Evolutionary conservation across 2,113 vertebrate genomes (phyloP).

Genomic region (Semnornis frantzii): DNA sequence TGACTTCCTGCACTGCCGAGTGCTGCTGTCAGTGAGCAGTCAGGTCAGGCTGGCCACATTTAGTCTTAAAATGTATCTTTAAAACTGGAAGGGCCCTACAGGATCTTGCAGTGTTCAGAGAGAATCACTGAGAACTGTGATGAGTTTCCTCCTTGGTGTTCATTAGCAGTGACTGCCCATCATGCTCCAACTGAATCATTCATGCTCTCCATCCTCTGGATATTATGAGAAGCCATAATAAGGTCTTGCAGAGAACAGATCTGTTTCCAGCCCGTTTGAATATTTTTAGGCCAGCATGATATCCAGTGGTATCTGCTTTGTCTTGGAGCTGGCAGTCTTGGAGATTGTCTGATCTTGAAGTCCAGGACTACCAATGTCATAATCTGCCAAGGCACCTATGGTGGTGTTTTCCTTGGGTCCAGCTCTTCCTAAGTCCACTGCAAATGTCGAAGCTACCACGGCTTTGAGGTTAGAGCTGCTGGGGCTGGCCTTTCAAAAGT

Average conservation of each 20-base stretch:
- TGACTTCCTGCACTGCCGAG: neutral
- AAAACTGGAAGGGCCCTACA: neutral
- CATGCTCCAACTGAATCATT: slow-evolving; percentile 41
- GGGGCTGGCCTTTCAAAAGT: neutral
- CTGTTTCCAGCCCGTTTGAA: neutral
- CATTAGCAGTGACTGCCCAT: neutral
- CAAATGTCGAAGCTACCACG: neutral
- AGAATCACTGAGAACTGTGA: neutral
- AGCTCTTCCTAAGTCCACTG: neutral
- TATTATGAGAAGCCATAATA: slow-evolving; percentile 39
- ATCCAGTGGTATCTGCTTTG: neutral
- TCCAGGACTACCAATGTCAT: neutral
- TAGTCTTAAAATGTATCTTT: neutral
- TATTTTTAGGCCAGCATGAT: slow-evolving; percentile 20
- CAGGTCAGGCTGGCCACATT: neutral
- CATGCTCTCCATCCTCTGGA: neutral
- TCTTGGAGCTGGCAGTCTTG: neutral
- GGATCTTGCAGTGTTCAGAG: neutral
- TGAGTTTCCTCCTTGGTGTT: neutral
- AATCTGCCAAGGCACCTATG: neutral
- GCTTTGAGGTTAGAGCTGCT: neutral
- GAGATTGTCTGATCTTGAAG: neutral
- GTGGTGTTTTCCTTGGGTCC: neutral
- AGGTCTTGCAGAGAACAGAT: neutral
- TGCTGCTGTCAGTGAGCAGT: neutral